Evolutionary conservation across 1,140 invertebrate species (phyloP).

Genomic region (Eupeodes corollae): DNA sequence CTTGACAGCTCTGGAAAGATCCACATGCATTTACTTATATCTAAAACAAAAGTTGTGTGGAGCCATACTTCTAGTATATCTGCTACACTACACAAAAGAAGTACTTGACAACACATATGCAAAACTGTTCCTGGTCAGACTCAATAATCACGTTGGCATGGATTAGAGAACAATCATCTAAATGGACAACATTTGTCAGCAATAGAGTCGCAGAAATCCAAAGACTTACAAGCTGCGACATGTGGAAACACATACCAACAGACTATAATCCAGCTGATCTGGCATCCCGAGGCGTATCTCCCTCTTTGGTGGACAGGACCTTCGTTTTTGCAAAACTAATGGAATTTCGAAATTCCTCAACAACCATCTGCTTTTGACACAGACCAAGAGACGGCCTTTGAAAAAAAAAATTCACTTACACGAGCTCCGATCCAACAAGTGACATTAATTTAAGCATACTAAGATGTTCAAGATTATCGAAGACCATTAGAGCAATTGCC

Average conservation of each 20-base stretch:
- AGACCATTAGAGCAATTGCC: too few species aligned
- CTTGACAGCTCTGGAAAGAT: conserved; percentile 4
- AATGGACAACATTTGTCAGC: not conserved
- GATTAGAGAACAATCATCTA: not conserved
- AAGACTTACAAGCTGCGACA: not conserved
- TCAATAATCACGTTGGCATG: not conserved
- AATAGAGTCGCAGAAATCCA: not conserved
- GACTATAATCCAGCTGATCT: too few species aligned
- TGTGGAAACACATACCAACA: conserved; percentile 3
- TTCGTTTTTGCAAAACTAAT: not conserved
- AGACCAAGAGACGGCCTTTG: not conserved
- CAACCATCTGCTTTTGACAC: not conserved
- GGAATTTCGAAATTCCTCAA: not conserved
- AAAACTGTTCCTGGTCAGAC: not conserved
- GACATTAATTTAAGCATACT: too few species aligned
- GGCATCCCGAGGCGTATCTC: not conserved
- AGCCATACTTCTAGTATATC: not conserved
- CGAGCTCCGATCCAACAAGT: too few species aligned
- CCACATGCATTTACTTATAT: conserved; percentile 14
- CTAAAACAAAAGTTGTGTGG: conserved; percentile 17
- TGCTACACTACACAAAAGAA: not conserved
- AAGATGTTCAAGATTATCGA: too few species aligned
- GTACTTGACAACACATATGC: not conserved
- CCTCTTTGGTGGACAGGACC: not conserved
- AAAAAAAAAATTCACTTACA: not conserved